Conservation (phyloP, 2,113 vertebrate species). For the Hippocampus guttulatus region DNA sequence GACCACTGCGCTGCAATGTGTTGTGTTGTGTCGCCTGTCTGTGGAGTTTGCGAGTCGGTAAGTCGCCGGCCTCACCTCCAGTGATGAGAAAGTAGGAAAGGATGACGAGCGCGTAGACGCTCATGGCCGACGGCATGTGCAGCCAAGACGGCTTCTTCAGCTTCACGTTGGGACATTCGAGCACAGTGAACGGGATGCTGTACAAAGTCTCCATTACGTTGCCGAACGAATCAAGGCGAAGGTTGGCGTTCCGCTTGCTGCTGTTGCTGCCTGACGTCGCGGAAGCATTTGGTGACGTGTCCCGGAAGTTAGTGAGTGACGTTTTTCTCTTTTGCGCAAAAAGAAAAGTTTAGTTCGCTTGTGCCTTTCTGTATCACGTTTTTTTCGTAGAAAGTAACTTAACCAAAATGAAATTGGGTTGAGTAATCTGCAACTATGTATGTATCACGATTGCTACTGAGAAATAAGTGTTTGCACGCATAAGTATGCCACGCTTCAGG, state of each 20-base stretch:
- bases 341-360: neutral
- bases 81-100: conserved; percentile 99
- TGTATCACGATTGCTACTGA: no score
- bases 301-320: conserved; percentile 52
- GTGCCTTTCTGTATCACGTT: no score
- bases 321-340: neutral
- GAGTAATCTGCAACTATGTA: no score
- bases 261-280: neutral
- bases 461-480: no score
- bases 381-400: no score
- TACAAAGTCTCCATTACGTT: conserved; percentile 84
- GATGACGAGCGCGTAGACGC: conserved; percentile 92
- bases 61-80: conserved; percentile 76
- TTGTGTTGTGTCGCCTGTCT: neutral
- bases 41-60: no score
- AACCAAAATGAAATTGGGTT: no score
- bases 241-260: neutral
- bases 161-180: conserved; percentile 94
- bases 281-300: conserved; percentile 68
- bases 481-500: no score
- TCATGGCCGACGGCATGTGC: conserved; percentile 98
- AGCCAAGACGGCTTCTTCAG: conserved; percentile 95
- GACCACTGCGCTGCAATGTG: neutral
- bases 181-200: conserved; percentile 84
- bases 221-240: neutral